Evolutionary conservation across 2,888 invertebrate species (phyloP).

Genomic region (Drosophila flavopinicola): DNA sequence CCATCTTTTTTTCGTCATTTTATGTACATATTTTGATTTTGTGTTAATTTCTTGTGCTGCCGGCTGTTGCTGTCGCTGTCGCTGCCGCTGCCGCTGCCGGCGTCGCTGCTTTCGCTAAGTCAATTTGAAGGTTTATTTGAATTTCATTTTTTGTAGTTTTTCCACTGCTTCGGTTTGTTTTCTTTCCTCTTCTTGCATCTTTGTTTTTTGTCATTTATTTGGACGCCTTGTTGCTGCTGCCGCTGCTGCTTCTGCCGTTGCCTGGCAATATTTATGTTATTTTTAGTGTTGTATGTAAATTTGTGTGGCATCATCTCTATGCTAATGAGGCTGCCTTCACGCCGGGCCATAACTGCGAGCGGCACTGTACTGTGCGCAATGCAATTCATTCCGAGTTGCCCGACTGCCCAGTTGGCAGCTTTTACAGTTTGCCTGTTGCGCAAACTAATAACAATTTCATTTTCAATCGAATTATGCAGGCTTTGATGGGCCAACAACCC

Average conservation of each 20-base stretch:
- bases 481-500: conserved; percentile 44
- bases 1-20: conserved; percentile 22
- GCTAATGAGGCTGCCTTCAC: conserved; percentile 69
- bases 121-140: conserved; percentile 78
- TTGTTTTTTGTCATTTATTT: conserved; percentile 40
- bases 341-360: conserved; percentile 54
- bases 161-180: conserved; percentile 23
- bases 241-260: conserved; percentile 38
- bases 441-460: conserved; percentile 78
- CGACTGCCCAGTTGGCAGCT: conserved; percentile 4
- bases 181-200: conserved; percentile 11
- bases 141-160: conserved; percentile 69
- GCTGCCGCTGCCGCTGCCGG: conserved; percentile 21
- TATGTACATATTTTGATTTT: conserved; percentile 56
- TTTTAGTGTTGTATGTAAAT: conserved; percentile 75
- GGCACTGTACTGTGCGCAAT: conserved; percentile 41
- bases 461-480: conserved; percentile 71
- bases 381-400: conserved; percentile 13
- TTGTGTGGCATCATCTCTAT: conserved; percentile 46
- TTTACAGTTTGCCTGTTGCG: conserved; percentile 47
- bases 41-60: conserved; percentile 71
- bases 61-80: conserved; percentile 50
- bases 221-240: conserved; percentile 41
- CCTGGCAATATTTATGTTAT: conserved; percentile 60
- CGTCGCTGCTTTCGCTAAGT: conserved; percentile 62